Base-by-base conservation (phyloP, 2,888 invertebrate genomes). In the Busseola fusca region DNA sequence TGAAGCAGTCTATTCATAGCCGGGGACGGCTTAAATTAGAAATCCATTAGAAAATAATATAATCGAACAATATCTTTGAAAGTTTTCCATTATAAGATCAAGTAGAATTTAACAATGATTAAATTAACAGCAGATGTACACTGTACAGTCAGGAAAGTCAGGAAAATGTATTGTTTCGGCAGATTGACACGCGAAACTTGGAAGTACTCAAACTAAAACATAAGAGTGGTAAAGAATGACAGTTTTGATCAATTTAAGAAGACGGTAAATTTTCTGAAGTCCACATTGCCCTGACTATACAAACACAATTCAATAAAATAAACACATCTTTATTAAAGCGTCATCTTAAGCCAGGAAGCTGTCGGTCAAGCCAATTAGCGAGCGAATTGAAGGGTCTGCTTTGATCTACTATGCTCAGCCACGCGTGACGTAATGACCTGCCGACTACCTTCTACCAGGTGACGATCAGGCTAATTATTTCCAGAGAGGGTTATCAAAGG, bases 281-380 rank as follows among this genome's bases (percentile, higher is more conserved):
- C 4, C 7, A 4, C 1, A 27, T 27, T 27, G 42, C 52, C 18
- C 14, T 16, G 14, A 21, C 5, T 52, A 18, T 50, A 30, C 10
- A 45, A 45, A 60, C 10, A 18, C 25, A 18, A 27, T n/a, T 60
- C 42, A 40, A 57, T 50, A 1, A 48, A 67, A 52, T 59, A 60
- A 52, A 60, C 25, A 45, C 30, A 9, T 14, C 6, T 6, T 14
- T 42, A 37, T 65, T 12, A 1, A 30, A 82, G 86, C 85, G 77
- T 37, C 87, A 87, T 86, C 64, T 88, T 89, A 88, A 50, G 64
- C 78, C 45, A 72, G 69, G 56, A 72, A 58, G 72, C 56, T 65
- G 69, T 84, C 87, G 94, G 94, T 94, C 94, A 94, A 94, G 93
- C 92, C 93, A 94, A 94, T 94, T 94, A 94, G 91, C 83, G 84